Evolutionary conservation across 2,888 invertebrate species (phyloP).

Genomic region (Drosophila monieri): DNA sequence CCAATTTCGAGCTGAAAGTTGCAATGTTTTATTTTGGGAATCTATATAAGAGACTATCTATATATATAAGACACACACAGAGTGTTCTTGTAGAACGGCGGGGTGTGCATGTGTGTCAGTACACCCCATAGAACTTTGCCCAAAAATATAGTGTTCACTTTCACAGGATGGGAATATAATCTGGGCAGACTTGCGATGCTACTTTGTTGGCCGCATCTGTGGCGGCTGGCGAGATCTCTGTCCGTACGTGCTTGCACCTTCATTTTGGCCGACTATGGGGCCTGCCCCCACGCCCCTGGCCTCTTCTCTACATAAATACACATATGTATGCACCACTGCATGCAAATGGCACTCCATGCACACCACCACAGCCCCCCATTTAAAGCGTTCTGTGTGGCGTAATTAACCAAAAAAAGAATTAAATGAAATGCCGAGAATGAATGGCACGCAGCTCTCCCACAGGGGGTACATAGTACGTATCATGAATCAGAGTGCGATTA

Average conservation of each 20-base stretch:
- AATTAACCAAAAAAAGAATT: constrained; percentile 64
- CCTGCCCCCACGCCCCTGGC: neutral
- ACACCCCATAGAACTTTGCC: neutral
- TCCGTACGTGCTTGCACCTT: constrained; percentile 66
- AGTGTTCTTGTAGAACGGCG: constrained; percentile 2
- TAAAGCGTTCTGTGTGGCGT: constrained; percentile 49
- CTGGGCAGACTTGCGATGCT: too few relatives aligned
- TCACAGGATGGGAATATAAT: too few relatives aligned
- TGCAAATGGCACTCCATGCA: constrained; percentile 44
- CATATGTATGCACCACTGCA: constrained; percentile 6
- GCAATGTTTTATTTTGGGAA: constrained; percentile 74
- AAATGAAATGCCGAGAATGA: constrained; percentile 45
- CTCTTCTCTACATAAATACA: constrained; percentile 8
- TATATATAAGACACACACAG: constrained; percentile 3
- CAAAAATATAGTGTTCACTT: too few relatives aligned
- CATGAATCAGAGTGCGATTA: neutral
- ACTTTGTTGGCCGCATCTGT: constrained; percentile 2
- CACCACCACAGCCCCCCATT: constrained; percentile 28
- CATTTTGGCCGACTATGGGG: constrained; percentile 46
- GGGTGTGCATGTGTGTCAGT: neutral
- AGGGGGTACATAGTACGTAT: neutral
- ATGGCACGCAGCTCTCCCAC: constrained; percentile 48
- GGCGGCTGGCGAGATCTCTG: constrained; percentile 20
- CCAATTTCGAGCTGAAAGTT: constrained; percentile 60
- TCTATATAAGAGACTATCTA: constrained; percentile 40